Evolutionary conservation across 2,797 vertebrate species (phyloP).

Genomic region (Muscicapa striata): DNA sequence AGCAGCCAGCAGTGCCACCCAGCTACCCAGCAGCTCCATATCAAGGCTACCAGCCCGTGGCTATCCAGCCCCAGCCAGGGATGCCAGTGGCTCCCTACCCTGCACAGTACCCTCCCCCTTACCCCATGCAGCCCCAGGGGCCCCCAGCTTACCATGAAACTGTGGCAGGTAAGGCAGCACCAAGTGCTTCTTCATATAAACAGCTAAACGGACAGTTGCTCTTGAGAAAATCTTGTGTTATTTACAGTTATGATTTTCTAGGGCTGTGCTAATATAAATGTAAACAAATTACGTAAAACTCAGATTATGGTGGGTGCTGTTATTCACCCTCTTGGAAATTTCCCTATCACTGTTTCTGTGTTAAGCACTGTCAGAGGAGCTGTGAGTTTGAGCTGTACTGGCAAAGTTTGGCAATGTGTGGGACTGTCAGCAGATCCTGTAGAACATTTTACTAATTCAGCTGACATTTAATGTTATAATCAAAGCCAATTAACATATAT

Average conservation of each 20-base stretch:
- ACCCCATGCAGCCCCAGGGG: conserved; percentile 68
- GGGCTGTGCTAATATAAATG: background rate
- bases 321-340: background rate
- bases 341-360: background rate
- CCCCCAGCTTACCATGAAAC: conserved; percentile 78
- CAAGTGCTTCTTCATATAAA: background rate
- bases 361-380: background rate
- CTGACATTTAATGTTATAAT: background rate
- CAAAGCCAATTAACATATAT: background rate
- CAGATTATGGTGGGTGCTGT: background rate
- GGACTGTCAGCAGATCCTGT: background rate
- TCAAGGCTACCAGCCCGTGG: conserved; percentile 76
- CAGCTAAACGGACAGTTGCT: background rate
- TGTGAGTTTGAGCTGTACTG: background rate
- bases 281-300: fast-evolving
- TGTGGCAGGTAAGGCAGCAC: conserved; percentile 69
- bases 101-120: conserved; percentile 77
- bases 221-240: background rate
- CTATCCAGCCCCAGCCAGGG: conserved; percentile 64
- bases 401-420: background rate
- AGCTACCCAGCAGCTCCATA: conserved; percentile 65
- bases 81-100: conserved; percentile 64
- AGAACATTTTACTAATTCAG: background rate
- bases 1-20: conserved; percentile 56
- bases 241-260: background rate